phyloP scores from a whole-genome alignment of 2,797 vertebrate species.

The Molossus alvarezi region DNA sequence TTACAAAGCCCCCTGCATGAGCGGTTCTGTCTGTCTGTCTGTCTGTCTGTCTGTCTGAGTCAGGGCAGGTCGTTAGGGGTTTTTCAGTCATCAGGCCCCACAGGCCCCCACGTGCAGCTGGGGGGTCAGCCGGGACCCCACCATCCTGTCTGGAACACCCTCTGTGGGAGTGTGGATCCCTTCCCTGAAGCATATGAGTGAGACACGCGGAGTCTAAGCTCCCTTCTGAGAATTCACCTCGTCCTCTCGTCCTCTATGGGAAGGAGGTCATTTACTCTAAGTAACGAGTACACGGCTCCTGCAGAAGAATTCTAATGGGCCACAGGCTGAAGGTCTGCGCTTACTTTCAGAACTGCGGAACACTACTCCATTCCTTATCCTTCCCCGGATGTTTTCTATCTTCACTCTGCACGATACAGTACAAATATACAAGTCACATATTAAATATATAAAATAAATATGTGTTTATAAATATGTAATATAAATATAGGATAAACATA shows the following conservation, averaged over 20 bases:
- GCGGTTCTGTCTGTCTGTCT: not conserved
- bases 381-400: not conserved
- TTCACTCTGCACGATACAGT: not conserved
- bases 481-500: not conserved
- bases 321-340: not conserved
- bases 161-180: not conserved
- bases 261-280: too few species aligned
- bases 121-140: not conserved
- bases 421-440: not conserved
- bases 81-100: fast-evolving
- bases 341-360: not conserved
- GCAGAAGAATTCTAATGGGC: not conserved
- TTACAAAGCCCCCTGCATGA: not conserved
- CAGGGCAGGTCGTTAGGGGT: too few species aligned
- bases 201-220: fast-evolving
- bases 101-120: fast-evolving
- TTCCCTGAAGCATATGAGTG: fast-evolving
- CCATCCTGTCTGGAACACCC: too few species aligned
- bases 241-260: fast-evolving
- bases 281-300: fast-evolving
- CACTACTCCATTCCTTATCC: not conserved
- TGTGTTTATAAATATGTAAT: too few species aligned
- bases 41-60: too few species aligned
- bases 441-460: too few species aligned
- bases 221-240: not conserved